phyloP scores from a whole-genome alignment of 2,113 vertebrate species.

The Erythrocercus mccallii region DNA sequence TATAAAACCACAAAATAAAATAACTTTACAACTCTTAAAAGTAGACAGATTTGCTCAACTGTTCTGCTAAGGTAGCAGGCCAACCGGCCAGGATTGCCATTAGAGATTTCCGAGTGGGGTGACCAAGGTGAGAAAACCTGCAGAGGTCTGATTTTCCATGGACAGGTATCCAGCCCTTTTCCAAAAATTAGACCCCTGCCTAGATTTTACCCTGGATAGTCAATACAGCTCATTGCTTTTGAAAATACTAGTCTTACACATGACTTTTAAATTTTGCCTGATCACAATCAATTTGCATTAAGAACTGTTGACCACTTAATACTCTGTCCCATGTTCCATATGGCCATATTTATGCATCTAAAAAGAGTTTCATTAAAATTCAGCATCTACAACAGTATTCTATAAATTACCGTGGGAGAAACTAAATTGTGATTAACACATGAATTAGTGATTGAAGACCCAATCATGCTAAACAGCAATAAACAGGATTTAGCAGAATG shows the following conservation, averaged over 20 bases:
- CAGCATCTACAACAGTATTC: conserved; percentile 48
- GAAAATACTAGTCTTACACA: neutral
- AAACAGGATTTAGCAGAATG: conserved; percentile 54
- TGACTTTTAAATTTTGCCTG: neutral
- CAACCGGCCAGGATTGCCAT: neutral
- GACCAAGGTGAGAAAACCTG: neutral
- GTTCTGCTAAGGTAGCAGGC: conserved; percentile 24
- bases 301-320: neutral
- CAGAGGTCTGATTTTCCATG: neutral
- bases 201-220: neutral
- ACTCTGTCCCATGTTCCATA: neutral
- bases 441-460: conserved; percentile 13
- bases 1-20: conserved; percentile 69
- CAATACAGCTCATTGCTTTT: neutral
- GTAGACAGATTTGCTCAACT: conserved; percentile 24
- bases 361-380: conserved; percentile 49
- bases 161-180: conserved; percentile 35
- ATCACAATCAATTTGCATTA: neutral
- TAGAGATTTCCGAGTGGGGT: neutral
- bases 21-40: conserved; percentile 60
- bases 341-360: neutral
- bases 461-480: conserved; percentile 20
- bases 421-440: conserved; percentile 38
- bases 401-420: conserved; percentile 53
- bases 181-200: conserved; percentile 13